phyloP scores from a whole-genome alignment of 2,797 vertebrate genomes.

The Acestrorhynchus altus region DNA sequence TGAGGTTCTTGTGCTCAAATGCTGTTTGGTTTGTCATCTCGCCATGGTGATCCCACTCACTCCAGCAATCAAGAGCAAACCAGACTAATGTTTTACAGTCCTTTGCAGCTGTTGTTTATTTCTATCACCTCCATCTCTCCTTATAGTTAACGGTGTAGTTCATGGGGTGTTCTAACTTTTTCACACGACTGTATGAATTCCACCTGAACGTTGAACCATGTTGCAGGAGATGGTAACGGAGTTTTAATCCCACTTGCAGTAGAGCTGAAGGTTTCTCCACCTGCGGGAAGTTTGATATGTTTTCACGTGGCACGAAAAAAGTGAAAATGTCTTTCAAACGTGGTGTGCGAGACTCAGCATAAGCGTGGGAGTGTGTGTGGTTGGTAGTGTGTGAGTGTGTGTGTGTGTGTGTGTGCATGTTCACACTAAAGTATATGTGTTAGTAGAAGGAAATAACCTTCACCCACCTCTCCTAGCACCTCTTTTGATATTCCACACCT shows the following conservation, averaged over 20 bases:
- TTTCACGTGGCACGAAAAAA: no score
- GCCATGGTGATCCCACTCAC: no score
- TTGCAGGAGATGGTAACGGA: neutral
- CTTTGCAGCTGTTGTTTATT: no score
- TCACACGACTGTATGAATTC: no score
- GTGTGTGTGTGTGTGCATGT: constrained; percentile 58
- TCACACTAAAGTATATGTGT: constrained; percentile 45
- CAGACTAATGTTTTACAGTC: no score
- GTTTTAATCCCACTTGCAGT: neutral
- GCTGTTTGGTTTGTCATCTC: no score
- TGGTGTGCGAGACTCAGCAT: neutral
- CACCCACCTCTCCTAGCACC: constrained; percentile 48
- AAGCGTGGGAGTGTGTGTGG: neutral
- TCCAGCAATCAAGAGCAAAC: no score
- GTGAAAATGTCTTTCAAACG: neutral
- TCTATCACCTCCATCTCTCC: no score
- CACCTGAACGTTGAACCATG: no score
- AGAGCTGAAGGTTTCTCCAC: neutral
- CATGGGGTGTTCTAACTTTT: no score
- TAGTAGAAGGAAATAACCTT: constrained; percentile 67
- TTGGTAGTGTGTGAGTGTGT: neutral
- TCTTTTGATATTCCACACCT: constrained; percentile 48
- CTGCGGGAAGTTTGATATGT: neutral
- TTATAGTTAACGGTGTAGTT: no score
- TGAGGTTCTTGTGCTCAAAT: no score